phyloP scores from a whole-genome alignment of 2,113 vertebrate species.

The Rana temporaria region DNA sequence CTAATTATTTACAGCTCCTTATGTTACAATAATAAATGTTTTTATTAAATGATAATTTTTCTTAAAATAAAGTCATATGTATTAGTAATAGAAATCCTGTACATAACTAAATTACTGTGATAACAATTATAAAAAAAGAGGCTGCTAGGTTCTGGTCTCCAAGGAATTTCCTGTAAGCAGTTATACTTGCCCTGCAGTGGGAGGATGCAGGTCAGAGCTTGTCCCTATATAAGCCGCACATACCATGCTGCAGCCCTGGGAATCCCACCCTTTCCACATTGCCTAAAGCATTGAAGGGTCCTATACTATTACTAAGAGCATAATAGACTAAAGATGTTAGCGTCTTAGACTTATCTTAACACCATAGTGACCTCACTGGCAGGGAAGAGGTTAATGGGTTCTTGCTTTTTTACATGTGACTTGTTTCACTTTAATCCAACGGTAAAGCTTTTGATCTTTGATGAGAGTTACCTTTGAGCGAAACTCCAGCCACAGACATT shows the following conservation, averaged over 20 bases:
- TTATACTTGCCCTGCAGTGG: slow-evolving; percentile 35
- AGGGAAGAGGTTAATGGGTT: not conserved
- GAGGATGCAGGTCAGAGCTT: slow-evolving; percentile 54
- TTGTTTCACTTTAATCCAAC: not conserved
- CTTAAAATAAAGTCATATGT: no score
- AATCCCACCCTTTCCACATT: slow-evolving; percentile 34
- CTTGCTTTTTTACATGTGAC: not conserved
- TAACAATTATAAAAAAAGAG: no score
- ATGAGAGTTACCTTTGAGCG: no score
- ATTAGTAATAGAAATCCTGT: no score
- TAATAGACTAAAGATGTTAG: slow-evolving; percentile 12
- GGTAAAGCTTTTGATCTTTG: not conserved
- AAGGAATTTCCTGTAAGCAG: slow-evolving; percentile 46
- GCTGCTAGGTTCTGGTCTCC: slow-evolving; percentile 22
- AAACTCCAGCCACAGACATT: no score
- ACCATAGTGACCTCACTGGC: not conserved
- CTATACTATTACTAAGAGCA: slow-evolving; percentile 16
- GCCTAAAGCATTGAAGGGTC: slow-evolving; percentile 31
- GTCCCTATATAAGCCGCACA: slow-evolving; percentile 54
- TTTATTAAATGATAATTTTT: no score
- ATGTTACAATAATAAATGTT: no score
- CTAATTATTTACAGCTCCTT: no score
- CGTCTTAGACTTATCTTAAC: not conserved
- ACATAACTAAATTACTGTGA: no score
- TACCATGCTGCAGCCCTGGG: slow-evolving; percentile 56